Evolutionary conservation across 2,888 invertebrate species (phyloP), one percentile per base, ranked within the genome.

Genomic region (Glyphotaelius pellucidus): DNA sequence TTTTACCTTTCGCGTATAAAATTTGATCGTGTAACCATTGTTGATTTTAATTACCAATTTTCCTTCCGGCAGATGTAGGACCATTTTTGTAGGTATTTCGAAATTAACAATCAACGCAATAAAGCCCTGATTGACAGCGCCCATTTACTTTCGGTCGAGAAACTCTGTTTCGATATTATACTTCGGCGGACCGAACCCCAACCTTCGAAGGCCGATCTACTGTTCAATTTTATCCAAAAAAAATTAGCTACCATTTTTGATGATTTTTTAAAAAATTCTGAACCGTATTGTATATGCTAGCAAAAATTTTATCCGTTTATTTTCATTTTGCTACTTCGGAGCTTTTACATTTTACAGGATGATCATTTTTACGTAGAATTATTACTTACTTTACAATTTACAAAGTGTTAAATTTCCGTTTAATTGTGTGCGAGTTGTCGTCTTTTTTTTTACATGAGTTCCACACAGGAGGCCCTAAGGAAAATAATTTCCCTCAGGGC

Each of bases 1-100:
- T 81, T 87, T 91, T 80, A 19, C 80, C 32, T 85, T 90, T 86
- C 85, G 90, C 83, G 81, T 35, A 79, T 31, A 80, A 83, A 83
- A 35, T 83, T 83, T 25, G 38, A 83, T 35, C 25, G 35, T 7
- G 35, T 83, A 38, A 35, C 83, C 83, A 83, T 83, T 83, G 67
- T 67, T 67, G 67, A 67, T 67, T 67, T 67, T 67, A 67, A 67
- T 67, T 67, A 67, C 67, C 67, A 67, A n/a, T 67, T 67, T 67
- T n/a, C 67, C 67, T 67, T 67, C 67, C 67, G 67, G 25, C 67
- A 25, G 25, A 19, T 67, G 67, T 67, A 67, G 67, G 9, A 67
- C 67, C 67, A n/a, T 67, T 67, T 67, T 67, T 67, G 19, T 25
- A 67, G 52, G 52, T 25, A 67, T 67, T 15, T 19, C 4, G 25